Evolutionary conservation across 2,888 invertebrate genomes (phyloP), one percentile per base, ranked within the genome.

Genomic region (Agonopterix heracliana): DNA sequence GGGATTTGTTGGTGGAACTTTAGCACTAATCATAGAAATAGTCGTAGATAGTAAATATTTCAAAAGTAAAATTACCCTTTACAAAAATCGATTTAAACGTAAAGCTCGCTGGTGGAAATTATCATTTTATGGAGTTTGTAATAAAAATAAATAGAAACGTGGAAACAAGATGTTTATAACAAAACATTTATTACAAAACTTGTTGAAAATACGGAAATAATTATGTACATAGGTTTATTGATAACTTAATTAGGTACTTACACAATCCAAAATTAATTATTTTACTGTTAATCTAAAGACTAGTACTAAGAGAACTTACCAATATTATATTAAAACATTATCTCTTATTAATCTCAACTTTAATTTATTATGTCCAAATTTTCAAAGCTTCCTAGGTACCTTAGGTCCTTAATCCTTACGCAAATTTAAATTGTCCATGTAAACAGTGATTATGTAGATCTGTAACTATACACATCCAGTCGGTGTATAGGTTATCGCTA

Each of bases 1-100:
- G 2, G 91, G 91, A 0, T 71, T 77, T 9, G 51, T 76, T 3
- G 61, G 75, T n/a, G 88, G 90, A 34, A 59, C 59, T 0, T n/a
- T 84, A 9, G 68, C 68, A 3, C 66, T 89, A 36, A 34, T 72
- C 2, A 44, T 73, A 36, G 84, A 84, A 70, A 56, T 76, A 3
- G 3, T 71, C 41, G 40, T 60, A 0, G 63, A 61, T 9, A 63
- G 54, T 11, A 49, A 57, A 9, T 66, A 54, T 48, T n/a, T 71
- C 0, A 50, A 38, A 52, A 49, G 51, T 44, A 47, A 34, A 48
- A 8, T 45, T 34, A 10, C 13, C 17, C 34, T 38, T 38, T 38
- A 38, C 9, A 41, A 35, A 14, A 34, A 58, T 66, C 26, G 26
- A 5, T 26, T 26, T 1, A 26, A 26, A 26, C 7, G 26, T 26